These are phyloP conservation scores for Ariopsis seemanni DNA, from an alignment of 2,113 vertebrate species.

Conservation along the genomic window DNA sequence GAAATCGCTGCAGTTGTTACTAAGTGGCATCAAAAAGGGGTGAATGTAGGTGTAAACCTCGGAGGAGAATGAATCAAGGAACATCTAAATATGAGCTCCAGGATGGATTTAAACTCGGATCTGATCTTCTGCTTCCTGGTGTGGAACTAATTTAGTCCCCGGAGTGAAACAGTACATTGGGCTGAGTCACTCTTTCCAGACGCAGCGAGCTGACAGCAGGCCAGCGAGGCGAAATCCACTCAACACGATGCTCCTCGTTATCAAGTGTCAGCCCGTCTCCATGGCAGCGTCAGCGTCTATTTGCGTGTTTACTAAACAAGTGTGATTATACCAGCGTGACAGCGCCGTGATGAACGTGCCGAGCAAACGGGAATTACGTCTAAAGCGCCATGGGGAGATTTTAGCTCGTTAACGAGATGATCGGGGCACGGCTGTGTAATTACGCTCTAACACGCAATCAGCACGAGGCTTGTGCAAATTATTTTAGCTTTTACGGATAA, in stretches of 20 bases:
- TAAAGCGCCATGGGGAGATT: constrained; percentile 35
- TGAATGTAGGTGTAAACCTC: not conserved
- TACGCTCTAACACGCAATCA: constrained; percentile 47
- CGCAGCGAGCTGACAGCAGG: not conserved
- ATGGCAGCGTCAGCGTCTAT: constrained; percentile 42
- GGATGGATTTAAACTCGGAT: not conserved
- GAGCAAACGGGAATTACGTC: constrained; percentile 28
- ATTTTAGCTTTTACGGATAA: constrained; percentile 22
- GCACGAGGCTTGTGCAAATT: constrained; percentile 21
- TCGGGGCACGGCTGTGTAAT: constrained; percentile 43
- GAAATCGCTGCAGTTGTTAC: not conserved
- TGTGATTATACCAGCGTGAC: constrained; percentile 50
- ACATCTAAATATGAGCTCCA: not conserved
- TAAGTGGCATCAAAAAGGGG: not conserved
- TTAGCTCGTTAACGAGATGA: constrained; percentile 49
- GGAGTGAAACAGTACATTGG: not conserved
- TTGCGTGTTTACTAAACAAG: constrained; percentile 52
- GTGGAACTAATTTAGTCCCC: not conserved
- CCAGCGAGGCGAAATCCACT: constrained; percentile 13
- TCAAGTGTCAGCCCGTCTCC: constrained; percentile 14
- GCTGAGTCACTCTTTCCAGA: constrained; percentile 13
- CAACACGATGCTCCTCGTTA: not conserved
- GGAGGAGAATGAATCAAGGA: not conserved
- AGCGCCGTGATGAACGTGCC: constrained; percentile 27
- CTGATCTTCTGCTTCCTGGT: not conserved